Evolutionary conservation across 2,113 vertebrate genomes (phyloP).

Genomic region (Genyomyrus donnyi): DNA sequence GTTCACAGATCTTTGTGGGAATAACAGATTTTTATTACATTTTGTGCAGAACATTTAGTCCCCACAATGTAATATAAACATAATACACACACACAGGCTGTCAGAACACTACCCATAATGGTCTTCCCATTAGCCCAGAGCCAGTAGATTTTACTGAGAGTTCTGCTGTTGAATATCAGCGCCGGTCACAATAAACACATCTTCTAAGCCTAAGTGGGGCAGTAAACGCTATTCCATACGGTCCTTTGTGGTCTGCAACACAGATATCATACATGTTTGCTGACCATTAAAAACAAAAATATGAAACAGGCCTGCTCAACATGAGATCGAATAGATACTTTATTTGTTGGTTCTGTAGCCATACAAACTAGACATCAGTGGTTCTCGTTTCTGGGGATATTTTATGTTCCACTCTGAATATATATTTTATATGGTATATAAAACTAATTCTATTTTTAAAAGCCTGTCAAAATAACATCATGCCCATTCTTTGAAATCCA

Average conservation of each 20-base stretch:
- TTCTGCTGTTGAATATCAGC: background rate
- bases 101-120: background rate
- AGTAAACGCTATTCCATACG: background rate
- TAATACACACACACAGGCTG: background rate
- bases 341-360: constrained; percentile 2
- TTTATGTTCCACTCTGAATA: background rate
- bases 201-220: background rate
- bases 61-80: too few species aligned
- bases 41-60: too few species aligned
- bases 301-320: background rate
- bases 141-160: background rate
- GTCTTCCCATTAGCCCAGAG: background rate
- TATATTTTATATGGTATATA: constrained; percentile 1
- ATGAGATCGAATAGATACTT: background rate
- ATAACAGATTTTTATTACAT: too few species aligned
- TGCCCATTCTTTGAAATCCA: background rate
- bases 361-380: background rate
- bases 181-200: background rate
- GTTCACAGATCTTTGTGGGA: too few species aligned
- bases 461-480: constrained; percentile 6
- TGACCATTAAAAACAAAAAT: background rate
- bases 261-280: background rate
- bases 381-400: background rate
- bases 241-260: background rate
- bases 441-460: constrained; percentile 5